These are phyloP conservation scores for Platichthys flesus DNA, from an alignment of 2,113 vertebrate species.

Conservation along the genomic window DNA sequence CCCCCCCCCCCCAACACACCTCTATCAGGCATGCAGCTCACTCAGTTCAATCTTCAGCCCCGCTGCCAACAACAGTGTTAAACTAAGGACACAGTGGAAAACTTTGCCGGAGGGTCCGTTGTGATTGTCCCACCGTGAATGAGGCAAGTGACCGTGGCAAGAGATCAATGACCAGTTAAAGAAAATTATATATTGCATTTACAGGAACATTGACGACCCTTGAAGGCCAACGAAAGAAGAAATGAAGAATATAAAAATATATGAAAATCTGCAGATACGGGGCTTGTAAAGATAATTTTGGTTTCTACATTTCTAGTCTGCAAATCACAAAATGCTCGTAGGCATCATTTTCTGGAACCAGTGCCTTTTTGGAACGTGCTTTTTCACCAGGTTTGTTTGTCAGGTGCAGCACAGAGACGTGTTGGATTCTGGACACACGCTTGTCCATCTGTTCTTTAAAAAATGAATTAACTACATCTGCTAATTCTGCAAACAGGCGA, in stretches of 20 bases:
- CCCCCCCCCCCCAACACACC: background rate
- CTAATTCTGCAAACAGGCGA: background rate
- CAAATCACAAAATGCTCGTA: background rate
- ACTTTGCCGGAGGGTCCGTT: constrained; percentile 22
- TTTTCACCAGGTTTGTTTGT: background rate
- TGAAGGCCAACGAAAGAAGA: background rate
- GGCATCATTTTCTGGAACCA: background rate
- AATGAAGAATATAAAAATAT: no score
- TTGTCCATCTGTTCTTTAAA: background rate
- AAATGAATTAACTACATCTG: background rate
- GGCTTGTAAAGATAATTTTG: no score
- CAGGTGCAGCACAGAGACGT: background rate
- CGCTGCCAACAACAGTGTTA: constrained; percentile 49
- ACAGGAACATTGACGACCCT: background rate
- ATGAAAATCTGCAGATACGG: no score
- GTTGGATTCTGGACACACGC: background rate
- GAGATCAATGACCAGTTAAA: background rate
- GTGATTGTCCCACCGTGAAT: background rate
- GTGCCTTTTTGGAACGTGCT: background rate
- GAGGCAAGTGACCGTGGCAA: background rate
- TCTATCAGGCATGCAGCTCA: constrained; percentile 58
- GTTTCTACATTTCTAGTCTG: background rate
- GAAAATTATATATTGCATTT: background rate
- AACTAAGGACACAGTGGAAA: constrained; percentile 21
- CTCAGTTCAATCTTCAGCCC: constrained; percentile 46